These are phyloP conservation scores for Timandra comae DNA, from an alignment of 2,888 invertebrate species.

Conservation along the genomic window DNA sequence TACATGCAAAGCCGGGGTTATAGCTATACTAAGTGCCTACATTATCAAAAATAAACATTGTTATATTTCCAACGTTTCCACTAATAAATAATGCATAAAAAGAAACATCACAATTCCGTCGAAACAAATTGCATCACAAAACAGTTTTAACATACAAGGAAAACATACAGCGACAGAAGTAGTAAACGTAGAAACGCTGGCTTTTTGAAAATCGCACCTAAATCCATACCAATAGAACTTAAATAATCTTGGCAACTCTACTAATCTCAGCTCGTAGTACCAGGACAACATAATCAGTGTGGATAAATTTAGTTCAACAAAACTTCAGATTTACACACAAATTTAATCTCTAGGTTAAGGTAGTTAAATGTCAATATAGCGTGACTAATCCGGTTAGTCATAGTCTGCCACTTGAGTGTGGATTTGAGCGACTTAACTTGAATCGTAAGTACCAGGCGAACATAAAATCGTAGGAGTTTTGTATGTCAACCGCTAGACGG, in stretches of 20 bases:
- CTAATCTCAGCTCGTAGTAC: constrained; percentile 14
- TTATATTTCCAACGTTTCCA: too few relatives aligned
- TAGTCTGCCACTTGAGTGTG: constrained; percentile 2
- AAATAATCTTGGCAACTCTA: constrained; percentile 1
- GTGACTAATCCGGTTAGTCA: constrained; percentile 9
- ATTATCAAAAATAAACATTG: too few relatives aligned
- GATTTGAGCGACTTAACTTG: constrained; percentile 25
- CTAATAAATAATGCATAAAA: too few relatives aligned
- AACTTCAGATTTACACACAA: constrained; percentile 7
- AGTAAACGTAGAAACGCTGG: too few relatives aligned
- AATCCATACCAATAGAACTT: too few relatives aligned
- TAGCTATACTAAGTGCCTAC: too few relatives aligned
- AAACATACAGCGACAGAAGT: too few relatives aligned
- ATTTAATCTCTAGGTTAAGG: constrained; percentile 8
- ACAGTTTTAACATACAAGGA: too few relatives aligned
- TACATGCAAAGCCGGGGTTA: too few relatives aligned
- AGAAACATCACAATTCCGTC: too few relatives aligned
- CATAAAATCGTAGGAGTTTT: constrained; percentile 13
- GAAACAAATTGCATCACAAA: too few relatives aligned
- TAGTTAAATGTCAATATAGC: constrained; percentile 9
- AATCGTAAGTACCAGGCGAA: constrained; percentile 25
- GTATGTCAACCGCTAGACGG: constrained; percentile 12
- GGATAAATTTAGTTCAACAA: neutral
- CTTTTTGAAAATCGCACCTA: too few relatives aligned
- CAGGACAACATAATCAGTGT: constrained; percentile 11